Evolutionary conservation across 2,888 invertebrate genomes (phyloP).

Genomic region (Sinelater perroti): DNA sequence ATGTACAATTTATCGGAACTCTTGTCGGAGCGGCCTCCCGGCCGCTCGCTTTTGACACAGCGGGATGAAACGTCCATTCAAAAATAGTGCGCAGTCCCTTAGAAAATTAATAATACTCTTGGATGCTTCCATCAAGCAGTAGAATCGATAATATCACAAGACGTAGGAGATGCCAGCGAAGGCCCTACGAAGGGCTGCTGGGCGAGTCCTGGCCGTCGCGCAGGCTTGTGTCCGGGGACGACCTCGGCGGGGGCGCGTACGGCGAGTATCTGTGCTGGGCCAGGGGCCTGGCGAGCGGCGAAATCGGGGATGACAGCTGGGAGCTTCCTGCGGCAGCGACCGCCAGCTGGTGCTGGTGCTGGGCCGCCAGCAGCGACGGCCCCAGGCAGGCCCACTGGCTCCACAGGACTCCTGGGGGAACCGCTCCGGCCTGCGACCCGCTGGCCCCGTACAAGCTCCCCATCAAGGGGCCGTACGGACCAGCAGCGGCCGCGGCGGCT

Average conservation of each 20-base stretch:
- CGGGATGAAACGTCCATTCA: conserved; percentile 15
- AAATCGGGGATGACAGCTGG: conserved; percentile 62
- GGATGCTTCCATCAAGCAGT: conserved; percentile 28
- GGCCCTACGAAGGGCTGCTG: conserved; percentile 55
- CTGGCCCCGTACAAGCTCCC: conserved; percentile 64
- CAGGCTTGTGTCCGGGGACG: conserved; percentile 69
- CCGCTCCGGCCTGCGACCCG: conserved; percentile 56
- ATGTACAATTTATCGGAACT: conserved; percentile 50
- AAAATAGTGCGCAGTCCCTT: conserved; percentile 32
- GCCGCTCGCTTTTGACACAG: conserved; percentile 1
- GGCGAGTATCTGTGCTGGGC: conserved; percentile 67
- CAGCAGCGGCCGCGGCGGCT: conserved; percentile 72
- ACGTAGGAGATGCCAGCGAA: conserved; percentile 31
- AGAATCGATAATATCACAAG: conserved; percentile 39
- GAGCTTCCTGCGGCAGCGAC: conserved; percentile 63
- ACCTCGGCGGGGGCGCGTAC: conserved; percentile 63
- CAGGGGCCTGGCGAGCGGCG: conserved; percentile 67
- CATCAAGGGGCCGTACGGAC: conserved; percentile 66
- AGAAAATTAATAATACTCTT: conserved; percentile 35
- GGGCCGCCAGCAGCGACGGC: conserved; percentile 68
- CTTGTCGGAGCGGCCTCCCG: conserved; percentile 17
- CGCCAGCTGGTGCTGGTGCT: conserved; percentile 70
- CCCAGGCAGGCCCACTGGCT: conserved; percentile 77
- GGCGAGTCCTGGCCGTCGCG: conserved; percentile 63
- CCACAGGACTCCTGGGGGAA: conserved; percentile 68